Evolutionary conservation across 1,140 invertebrate genomes (phyloP).

Genomic region (Ceratosolen fusciceps): DNA sequence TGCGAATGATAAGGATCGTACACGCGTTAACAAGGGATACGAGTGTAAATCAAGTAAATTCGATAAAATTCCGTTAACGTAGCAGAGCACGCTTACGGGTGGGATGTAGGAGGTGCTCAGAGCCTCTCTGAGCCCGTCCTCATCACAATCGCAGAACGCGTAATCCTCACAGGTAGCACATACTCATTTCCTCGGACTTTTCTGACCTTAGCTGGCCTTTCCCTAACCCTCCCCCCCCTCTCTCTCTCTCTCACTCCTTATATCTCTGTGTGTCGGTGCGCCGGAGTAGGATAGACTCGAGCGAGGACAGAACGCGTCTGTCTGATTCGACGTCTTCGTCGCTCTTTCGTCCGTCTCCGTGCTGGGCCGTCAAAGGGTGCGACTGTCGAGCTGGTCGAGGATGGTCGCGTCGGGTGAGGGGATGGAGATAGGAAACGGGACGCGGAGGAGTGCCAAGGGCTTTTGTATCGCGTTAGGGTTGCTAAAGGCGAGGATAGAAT

Average conservation of each 20-base stretch:
- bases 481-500: constrained; percentile 48
- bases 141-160: constrained; percentile 7
- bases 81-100: not conserved
- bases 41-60: not conserved
- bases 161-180: constrained; percentile 44
- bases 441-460: not conserved
- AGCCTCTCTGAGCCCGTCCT: constrained; percentile 6
- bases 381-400: too few relatives aligned
- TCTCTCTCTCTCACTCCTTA: too few relatives aligned
- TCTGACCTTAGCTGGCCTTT: constrained; percentile 34
- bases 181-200: constrained; percentile 42
- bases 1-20: not conserved
- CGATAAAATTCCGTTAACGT: constrained; percentile 11
- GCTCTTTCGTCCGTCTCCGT: not conserved
- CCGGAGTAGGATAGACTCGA: too few relatives aligned
- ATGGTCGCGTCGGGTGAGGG: too few relatives aligned
- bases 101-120: not conserved
- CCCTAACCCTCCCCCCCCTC: too few relatives aligned
- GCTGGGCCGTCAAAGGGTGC: too few relatives aligned
- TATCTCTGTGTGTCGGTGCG: not conserved
- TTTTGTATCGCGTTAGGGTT: constrained; percentile 45
- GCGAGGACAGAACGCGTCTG: not conserved
- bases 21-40: too few relatives aligned
- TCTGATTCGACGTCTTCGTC: not conserved
- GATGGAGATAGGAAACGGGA: constrained; percentile 1